Evolutionary conservation across 2,797 vertebrate genomes (phyloP).

Genomic region (Helostoma temminkii): DNA sequence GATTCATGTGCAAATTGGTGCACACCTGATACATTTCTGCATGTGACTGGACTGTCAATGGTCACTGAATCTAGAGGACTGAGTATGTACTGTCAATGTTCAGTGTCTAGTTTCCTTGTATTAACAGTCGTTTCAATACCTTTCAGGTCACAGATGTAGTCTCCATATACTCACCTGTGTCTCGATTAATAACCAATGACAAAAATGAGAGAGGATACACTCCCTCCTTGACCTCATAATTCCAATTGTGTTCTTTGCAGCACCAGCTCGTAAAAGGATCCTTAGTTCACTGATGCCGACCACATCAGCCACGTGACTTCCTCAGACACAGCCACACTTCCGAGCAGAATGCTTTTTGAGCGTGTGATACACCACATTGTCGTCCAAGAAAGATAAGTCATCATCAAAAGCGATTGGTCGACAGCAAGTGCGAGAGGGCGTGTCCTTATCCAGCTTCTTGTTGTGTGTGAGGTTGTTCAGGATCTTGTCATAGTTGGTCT

Average conservation of each 20-base stretch:
- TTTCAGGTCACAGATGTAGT: conserved; percentile 12
- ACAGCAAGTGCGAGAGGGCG: conserved; percentile 92
- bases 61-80: conserved; percentile 15
- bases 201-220: conserved; percentile 20
- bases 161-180: conserved; percentile 28
- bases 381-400: conserved; percentile 96
- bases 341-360: conserved; percentile 98
- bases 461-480: conserved; percentile 95
- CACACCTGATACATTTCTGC: conserved; percentile 27
- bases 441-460: conserved; percentile 94
- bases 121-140: neutral
- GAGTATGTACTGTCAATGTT: conserved; percentile 9
- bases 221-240: conserved; percentile 27
- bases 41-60: conserved; percentile 11
- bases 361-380: conserved; percentile 95
- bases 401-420: conserved; percentile 95
- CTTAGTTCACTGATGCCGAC: conserved; percentile 18
- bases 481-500: conserved; percentile 98
- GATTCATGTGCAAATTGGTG: conserved; percentile 33
- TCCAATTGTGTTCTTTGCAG: conserved; percentile 42
- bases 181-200: conserved; percentile 26
- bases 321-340: conserved; percentile 94
- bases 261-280: conserved; percentile 41
- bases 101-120: conserved; percentile 28
- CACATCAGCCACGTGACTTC: conserved; percentile 1